Evolutionary conservation across 2,888 invertebrate genomes (phyloP).

Genomic region (Loripinus fragilis): DNA sequence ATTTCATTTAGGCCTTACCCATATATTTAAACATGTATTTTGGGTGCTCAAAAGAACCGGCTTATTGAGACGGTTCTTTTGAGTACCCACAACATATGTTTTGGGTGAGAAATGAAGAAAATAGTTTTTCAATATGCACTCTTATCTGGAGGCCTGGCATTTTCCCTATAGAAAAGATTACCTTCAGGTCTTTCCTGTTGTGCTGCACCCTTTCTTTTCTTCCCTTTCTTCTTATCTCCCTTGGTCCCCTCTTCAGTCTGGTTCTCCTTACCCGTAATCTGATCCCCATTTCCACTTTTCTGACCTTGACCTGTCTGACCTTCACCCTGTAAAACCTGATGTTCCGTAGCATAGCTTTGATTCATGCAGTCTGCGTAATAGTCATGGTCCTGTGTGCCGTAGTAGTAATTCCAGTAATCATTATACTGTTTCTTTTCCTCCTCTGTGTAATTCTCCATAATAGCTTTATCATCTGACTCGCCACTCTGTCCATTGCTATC

Average conservation of each 20-base stretch:
- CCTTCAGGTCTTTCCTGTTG: constrained; percentile 54
- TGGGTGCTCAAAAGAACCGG: no score
- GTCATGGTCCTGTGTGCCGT: constrained; percentile 68
- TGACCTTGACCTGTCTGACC: neutral
- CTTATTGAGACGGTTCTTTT: no score
- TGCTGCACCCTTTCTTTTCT: constrained; percentile 61
- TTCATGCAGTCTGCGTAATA: constrained; percentile 62
- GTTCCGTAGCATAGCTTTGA: constrained; percentile 28
- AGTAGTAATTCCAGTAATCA: constrained; percentile 75
- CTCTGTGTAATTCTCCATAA: constrained; percentile 56
- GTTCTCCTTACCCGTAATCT: constrained; percentile 25
- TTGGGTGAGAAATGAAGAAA: no score
- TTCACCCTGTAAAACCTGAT: constrained; percentile 36
- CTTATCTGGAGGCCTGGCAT: no score
- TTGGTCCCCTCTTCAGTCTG: constrained; percentile 38
- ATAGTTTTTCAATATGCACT: no score
- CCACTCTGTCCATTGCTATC: neutral
- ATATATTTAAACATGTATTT: no score
- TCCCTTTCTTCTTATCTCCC: constrained; percentile 60
- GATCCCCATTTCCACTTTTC: constrained; percentile 32
- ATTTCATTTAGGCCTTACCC: no score
- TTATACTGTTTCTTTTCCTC: constrained; percentile 57
- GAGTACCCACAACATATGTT: no score
- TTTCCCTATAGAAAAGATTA: no score
- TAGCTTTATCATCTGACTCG: constrained; percentile 26